These are phyloP conservation scores for Spilosoma lubricipeda DNA, from an alignment of 2,888 invertebrate genomes.

Conservation along the genomic window DNA sequence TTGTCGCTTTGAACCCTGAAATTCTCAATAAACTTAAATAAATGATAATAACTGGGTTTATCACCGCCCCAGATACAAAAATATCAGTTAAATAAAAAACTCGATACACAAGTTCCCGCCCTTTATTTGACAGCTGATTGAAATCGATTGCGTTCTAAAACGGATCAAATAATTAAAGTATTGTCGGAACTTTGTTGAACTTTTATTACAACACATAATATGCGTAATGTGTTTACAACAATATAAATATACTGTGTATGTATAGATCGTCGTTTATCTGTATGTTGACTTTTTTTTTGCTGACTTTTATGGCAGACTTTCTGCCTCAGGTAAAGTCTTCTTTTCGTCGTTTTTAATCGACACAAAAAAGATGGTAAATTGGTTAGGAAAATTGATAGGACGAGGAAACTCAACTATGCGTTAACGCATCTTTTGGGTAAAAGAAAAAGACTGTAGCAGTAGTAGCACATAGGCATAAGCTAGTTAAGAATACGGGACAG, in stretches of 20 bases:
- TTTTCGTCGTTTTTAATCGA: neutral
- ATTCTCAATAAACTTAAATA: constrained; percentile 22
- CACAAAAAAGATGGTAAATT: too few species aligned
- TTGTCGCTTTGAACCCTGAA: constrained; percentile 5
- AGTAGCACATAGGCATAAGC: too few species aligned
- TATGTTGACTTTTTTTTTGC: too few species aligned
- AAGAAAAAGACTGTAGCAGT: too few species aligned
- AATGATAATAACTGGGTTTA: constrained; percentile 8
- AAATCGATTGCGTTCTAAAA: constrained; percentile 24
- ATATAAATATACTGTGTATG: too few species aligned
- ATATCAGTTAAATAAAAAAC: constrained; percentile 22
- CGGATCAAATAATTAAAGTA: neutral
- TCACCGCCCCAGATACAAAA: constrained; percentile 19
- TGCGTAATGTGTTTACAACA: too few species aligned
- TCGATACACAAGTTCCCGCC: constrained; percentile 7
- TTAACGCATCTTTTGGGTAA: neutral
- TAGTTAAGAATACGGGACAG: too few species aligned
- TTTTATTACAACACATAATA: neutral
- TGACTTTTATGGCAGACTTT: too few species aligned
- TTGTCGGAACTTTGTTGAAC: neutral
- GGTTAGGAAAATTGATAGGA: too few species aligned
- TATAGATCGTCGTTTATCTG: neutral
- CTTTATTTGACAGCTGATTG: constrained; percentile 31
- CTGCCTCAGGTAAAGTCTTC: neutral
- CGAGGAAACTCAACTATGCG: too few species aligned